A percentile compares a stretch with the other conserved stretches of the same genome.
phyloP scores from a whole-genome alignment of 2,113 vertebrate genomes.

The Saguinus imperator region DNA sequence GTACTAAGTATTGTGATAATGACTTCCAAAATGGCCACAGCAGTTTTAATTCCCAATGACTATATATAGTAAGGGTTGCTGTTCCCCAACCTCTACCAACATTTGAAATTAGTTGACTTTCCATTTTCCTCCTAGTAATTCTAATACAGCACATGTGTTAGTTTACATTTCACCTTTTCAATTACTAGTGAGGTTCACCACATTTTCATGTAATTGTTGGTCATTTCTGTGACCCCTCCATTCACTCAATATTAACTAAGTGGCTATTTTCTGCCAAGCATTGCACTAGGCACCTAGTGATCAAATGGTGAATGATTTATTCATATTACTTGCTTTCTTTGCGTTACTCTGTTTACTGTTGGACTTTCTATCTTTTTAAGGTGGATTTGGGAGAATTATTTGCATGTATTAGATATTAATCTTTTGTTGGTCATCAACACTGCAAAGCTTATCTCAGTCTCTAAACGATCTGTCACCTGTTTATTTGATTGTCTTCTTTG shows the following conservation, averaged over 20 bases:
- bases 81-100: not conserved
- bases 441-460: not conserved
- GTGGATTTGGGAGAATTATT: not conserved
- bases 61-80: not conserved
- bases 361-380: not conserved
- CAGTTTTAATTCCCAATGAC: not conserved
- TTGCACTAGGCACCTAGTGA: not conserved
- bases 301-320: not conserved
- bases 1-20: not conserved
- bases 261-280: not conserved
- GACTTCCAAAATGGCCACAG: not conserved
- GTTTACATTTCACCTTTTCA: not conserved
- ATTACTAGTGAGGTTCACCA: not conserved
- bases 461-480: not conserved
- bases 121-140: not conserved
- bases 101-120: not conserved
- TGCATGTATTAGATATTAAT: not conserved
- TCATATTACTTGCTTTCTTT: not conserved
- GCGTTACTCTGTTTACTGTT: not conserved
- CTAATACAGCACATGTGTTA: not conserved
- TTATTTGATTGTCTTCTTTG: not conserved
- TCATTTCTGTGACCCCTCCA: not conserved
- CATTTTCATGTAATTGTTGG: not conserved
- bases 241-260: not conserved
- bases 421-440: not conserved